These are phyloP conservation scores for Amia ocellicauda DNA, from an alignment of 2,113 vertebrate species.

Conservation along the genomic window DNA sequence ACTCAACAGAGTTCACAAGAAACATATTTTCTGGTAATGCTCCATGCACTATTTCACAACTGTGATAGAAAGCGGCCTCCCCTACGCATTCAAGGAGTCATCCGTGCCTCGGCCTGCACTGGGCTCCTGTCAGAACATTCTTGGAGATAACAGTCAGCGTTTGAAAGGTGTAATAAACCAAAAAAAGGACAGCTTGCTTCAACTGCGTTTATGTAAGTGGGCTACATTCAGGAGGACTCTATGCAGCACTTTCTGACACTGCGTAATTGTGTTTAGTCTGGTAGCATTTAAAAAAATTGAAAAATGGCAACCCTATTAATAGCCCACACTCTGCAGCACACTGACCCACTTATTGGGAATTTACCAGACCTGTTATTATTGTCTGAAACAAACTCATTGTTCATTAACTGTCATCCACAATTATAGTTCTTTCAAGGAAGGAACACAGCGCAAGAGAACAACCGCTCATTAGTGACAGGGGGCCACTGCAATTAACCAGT, in stretches of 20 bases:
- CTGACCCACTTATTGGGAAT: slow-evolving; percentile 62
- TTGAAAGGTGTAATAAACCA: background rate
- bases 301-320: slow-evolving; percentile 45
- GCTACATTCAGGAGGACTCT: too few relatives aligned
- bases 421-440: slow-evolving; percentile 63
- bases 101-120: background rate
- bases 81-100: background rate
- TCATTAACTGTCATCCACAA: slow-evolving; percentile 67
- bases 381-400: slow-evolving; percentile 77
- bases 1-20: too few relatives aligned
- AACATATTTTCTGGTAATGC: too few relatives aligned
- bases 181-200: too few relatives aligned
- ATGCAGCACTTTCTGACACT: too few relatives aligned
- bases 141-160: slow-evolving; percentile 17
- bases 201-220: too few relatives aligned
- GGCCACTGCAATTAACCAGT: slow-evolving; percentile 67
- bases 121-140: too few relatives aligned
- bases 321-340: slow-evolving; percentile 41
- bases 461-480: slow-evolving; percentile 69
- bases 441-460: slow-evolving; percentile 50
- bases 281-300: too few relatives aligned
- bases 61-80: background rate
- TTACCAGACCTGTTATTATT: slow-evolving; percentile 69
- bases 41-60: too few relatives aligned
- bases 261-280: too few relatives aligned